These are phyloP conservation scores for Parnassius orleans DNA, from an alignment of 2,888 invertebrate genomes.

Conservation along the genomic window DNA sequence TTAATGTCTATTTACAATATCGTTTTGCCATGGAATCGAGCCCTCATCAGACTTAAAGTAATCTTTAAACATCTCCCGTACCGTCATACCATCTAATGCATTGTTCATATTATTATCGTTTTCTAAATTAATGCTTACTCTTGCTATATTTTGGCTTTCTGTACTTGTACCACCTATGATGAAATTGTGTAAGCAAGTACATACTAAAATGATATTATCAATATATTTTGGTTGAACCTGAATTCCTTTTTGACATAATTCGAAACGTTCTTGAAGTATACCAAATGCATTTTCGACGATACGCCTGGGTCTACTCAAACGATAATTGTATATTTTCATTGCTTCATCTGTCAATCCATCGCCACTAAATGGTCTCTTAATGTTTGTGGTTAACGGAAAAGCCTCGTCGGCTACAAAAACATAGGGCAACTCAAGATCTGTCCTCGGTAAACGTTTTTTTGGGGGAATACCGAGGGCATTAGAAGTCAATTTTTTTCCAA, in stretches of 20 bases:
- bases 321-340: slow-evolving; percentile 18
- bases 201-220: slow-evolving; percentile 8
- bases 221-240: slow-evolving; percentile 21
- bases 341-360: slow-evolving; percentile 14
- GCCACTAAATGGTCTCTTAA: slow-evolving; percentile 32
- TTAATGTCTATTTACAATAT: too few relatives aligned
- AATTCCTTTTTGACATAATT: slow-evolving; percentile 22
- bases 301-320: slow-evolving; percentile 22
- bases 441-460: slow-evolving; percentile 30
- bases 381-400: slow-evolving; percentile 31
- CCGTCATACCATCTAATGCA: slow-evolving; percentile 25
- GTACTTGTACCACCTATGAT: slow-evolving; percentile 8
- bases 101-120: slow-evolving; percentile 14
- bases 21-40: too few relatives aligned
- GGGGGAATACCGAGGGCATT: slow-evolving; percentile 32
- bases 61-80: slow-evolving; percentile 29
- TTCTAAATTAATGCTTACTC: too few relatives aligned
- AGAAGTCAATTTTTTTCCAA: slow-evolving; percentile 19
- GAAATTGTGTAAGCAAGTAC: slow-evolving; percentile 18
- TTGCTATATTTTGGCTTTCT: background rate
- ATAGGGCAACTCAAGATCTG: slow-evolving; percentile 30
- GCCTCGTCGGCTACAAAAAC: slow-evolving; percentile 26
- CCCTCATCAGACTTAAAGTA: slow-evolving; percentile 24
- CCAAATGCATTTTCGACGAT: slow-evolving; percentile 26
- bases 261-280: slow-evolving; percentile 21